Base-by-base conservation (phyloP, 2,797 vertebrate species). In the Phrynocephalus vlangalii region DNA sequence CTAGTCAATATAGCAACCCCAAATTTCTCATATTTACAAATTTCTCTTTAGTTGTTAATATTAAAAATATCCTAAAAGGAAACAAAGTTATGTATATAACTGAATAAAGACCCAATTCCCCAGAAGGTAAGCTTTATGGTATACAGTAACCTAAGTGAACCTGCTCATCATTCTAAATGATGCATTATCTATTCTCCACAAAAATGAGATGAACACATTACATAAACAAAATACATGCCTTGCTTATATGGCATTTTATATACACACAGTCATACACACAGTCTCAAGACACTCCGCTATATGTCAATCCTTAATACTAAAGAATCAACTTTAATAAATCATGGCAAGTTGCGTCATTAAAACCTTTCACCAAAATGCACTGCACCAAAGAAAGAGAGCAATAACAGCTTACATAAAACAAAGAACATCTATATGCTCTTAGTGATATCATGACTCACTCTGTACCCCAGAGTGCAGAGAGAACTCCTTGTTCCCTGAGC, bases 301-400 rank as follows among this genome's bases (percentile, higher is more conserved):
- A 48, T 76, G 6, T 26, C 63, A 44, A 76, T 26, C 9, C 52
- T 50, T 50, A 81, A 86, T 11, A 18, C 24, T 38, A 73, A 7
- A 48, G 33, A 11, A 70, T 60, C 48, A 78, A 50, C 73, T 56
- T 84, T 81, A 76, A 84, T 87, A 70, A 80, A 86, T 63, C 85
- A 91, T 83, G 70, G 50, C 38, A 85, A 86, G 86, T 88, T 90
- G 79, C 85, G 83, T 71, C 60, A 67, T 30, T 83, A 77, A 84
- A 80, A 80, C 30, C 26, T 44, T 83, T 79, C 78, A 76, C 82
- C 3, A 1, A 86, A 88, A 91, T 75, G 77, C 52, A 82, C 86
- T 88, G 79, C 94, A 87, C 86, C 92, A 95, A 94, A 94, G 92
- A 93, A 79, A 90, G 83, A 79, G 86, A 92, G 89, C 87, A 91